Conservation (phyloP, 1,140 invertebrate genomes). For the Cephus cinctus region DNA sequence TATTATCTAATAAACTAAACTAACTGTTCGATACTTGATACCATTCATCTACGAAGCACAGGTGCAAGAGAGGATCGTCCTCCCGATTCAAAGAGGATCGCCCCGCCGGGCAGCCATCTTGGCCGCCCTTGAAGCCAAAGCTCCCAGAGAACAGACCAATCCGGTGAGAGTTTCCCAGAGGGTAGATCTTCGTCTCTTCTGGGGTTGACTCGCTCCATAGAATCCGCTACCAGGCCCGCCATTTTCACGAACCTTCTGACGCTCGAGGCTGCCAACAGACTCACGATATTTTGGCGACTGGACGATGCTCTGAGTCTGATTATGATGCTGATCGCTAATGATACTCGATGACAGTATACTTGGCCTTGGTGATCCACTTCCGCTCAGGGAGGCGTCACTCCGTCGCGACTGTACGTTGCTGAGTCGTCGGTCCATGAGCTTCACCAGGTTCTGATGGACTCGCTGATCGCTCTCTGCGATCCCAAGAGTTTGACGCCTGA, state of each 20-base stretch:
- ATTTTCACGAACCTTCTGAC: constrained; percentile 17
- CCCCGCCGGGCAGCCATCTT: constrained; percentile 44
- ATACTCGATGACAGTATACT: too few relatives aligned
- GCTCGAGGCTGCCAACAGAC: too few relatives aligned
- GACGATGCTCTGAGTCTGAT: constrained; percentile 27
- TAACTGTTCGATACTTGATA: too few relatives aligned
- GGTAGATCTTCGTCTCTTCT: constrained; percentile 36
- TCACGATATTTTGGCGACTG: constrained; percentile 40
- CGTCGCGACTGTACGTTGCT: constrained; percentile 41
- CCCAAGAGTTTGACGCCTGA: constrained; percentile 20
- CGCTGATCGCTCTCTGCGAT: constrained; percentile 32
- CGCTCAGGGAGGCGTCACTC: constrained; percentile 12
- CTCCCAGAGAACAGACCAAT: constrained; percentile 53
- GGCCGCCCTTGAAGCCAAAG: constrained; percentile 49
- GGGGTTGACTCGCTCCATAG: constrained; percentile 24
- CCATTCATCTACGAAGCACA: too few relatives aligned
- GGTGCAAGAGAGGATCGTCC: constrained; percentile 1
- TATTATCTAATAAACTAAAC: too few relatives aligned
- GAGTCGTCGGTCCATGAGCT: constrained; percentile 43
- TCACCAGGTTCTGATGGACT: constrained; percentile 42
- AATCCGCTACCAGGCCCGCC: constrained; percentile 15
- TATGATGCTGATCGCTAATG: constrained; percentile 16
- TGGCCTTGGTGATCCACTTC: constrained; percentile 29
- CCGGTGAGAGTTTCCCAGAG: constrained; percentile 52
- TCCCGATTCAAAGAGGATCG: constrained; percentile 36